phyloP scores from a whole-genome alignment of 2,113 vertebrate genomes.

The Menura novaehollandiae region DNA sequence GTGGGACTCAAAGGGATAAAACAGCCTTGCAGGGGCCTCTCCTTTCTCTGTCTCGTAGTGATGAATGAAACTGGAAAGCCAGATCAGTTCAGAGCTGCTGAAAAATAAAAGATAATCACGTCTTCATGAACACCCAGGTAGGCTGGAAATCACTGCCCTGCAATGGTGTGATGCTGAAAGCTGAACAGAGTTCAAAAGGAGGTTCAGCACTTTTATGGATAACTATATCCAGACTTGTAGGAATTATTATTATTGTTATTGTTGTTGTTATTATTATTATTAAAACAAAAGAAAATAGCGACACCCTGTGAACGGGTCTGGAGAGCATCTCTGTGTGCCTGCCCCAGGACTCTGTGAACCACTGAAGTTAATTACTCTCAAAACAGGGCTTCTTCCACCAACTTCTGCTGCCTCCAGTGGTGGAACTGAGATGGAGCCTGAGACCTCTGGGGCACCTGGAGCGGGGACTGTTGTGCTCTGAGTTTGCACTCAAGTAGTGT shows the following conservation, averaged over 20 bases:
- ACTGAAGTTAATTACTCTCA: fast-evolving
- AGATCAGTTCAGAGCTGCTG: not conserved
- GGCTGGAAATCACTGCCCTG: not conserved
- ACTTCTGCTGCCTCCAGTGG: not conserved
- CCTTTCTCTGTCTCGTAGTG: not conserved
- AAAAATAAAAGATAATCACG: not conserved
- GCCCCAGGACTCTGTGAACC: not conserved
- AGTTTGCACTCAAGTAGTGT: not conserved
- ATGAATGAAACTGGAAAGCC: not conserved
- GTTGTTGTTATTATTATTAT: not conserved
- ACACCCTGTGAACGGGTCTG: not conserved
- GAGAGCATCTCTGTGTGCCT: not conserved
- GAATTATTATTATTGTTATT: not conserved
- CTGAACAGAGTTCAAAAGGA: not conserved
- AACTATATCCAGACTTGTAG: not conserved
- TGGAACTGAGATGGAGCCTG: not conserved
- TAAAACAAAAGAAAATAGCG: not conserved
- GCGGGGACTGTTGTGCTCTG: not conserved
- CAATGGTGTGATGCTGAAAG: fast-evolving
- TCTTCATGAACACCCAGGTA: not conserved
- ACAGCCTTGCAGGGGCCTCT: not conserved
- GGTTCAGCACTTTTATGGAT: not conserved
- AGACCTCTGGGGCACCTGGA: not conserved
- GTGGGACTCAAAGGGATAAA: slow-evolving; percentile 1
- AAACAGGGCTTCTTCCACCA: not conserved